Evolutionary conservation across 2,888 invertebrate species (phyloP), one percentile per base, ranked within the genome.

Genomic region (Phaedon cochleariae): DNA sequence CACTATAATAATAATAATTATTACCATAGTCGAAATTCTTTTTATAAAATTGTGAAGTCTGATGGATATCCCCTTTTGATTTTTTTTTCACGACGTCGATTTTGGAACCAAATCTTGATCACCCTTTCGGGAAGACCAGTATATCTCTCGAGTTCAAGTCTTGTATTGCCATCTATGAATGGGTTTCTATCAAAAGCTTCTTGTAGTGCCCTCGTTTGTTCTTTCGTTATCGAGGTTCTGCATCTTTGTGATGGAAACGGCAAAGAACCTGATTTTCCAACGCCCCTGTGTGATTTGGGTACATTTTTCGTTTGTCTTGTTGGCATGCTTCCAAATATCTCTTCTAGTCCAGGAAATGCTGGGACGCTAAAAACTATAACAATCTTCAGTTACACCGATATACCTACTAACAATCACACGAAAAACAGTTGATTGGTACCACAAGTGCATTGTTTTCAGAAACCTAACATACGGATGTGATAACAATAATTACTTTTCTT

Each of bases 51-150:
- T 4, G 41, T 41, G n/a, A 15, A 15, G 15, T 41, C 41, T n/a
- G 41, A 41, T 15, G 41, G 41, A 15, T 41, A 15, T 2, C 41
- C 41, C 15, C 57, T 46, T 12, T 45, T 57, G 6, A 65, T 57
- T 21, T 71, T 71, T 17, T 67, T 64, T 51, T 66, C 59, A 18
- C 68, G 60, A 18, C 70, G 62, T 22, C 68, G 63, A 45, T 71
- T 71, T 20, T 71, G 70, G 29, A 71, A 71, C 70, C 70, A 71
- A 48, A 71, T 68, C 26, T 65, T 65, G 3, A 71, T 67, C 1
- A 71, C 70, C 15, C 62, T 60, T 18, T 61, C 63, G 0, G 70
- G 59, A 17, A 71, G 48, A 3, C 70, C 70, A 2, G 68, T 68
- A 10, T 63, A 49, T 12, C 57, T 49, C 31, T 68, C 70, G 20